These are phyloP conservation scores for Bombylius discolor DNA, from an alignment of 2,888 invertebrate genomes.

Conservation along the genomic window DNA sequence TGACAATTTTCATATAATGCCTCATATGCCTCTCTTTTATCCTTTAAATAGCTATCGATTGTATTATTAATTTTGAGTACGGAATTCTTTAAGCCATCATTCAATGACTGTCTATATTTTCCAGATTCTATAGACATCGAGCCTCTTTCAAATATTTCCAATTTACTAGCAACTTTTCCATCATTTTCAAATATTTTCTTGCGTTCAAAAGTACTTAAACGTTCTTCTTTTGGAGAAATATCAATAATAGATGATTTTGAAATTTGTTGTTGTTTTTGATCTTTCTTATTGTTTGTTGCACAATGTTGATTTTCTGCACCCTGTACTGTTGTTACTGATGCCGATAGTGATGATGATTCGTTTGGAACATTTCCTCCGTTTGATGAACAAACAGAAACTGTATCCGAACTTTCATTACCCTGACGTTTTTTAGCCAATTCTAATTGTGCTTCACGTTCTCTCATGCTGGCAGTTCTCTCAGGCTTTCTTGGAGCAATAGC, in stretches of 20 bases:
- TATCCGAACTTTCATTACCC: conserved; percentile 30
- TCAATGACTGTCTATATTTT: conserved; percentile 6
- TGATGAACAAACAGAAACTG: conserved; percentile 38
- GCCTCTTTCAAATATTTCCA: conserved; percentile 30
- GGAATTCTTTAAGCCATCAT: conserved; percentile 32
- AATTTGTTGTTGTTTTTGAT: background rate
- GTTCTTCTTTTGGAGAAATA: conserved; percentile 1
- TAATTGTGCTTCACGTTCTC: conserved; percentile 58
- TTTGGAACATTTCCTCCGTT: conserved; percentile 33
- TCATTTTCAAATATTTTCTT: conserved; percentile 19
- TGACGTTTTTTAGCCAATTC: conserved; percentile 41
- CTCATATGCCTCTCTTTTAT: conserved; percentile 32
- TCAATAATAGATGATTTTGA: conserved; percentile 13
- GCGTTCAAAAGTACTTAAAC: conserved; percentile 28
- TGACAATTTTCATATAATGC: conserved; percentile 22
- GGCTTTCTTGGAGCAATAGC: conserved; percentile 72
- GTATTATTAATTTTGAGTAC: conserved; percentile 36
- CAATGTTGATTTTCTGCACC: conserved; percentile 31
- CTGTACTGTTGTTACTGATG: too few relatives aligned
- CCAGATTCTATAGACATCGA: background rate
- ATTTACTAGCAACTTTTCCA: conserved; percentile 22
- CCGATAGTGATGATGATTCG: conserved; percentile 36
- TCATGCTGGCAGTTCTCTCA: conserved; percentile 74
- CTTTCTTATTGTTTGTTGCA: conserved; percentile 46
- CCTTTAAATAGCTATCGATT: conserved; percentile 35